Evolutionary conservation across 2,113 vertebrate species (phyloP).

Genomic region (Cololabis saira): DNA sequence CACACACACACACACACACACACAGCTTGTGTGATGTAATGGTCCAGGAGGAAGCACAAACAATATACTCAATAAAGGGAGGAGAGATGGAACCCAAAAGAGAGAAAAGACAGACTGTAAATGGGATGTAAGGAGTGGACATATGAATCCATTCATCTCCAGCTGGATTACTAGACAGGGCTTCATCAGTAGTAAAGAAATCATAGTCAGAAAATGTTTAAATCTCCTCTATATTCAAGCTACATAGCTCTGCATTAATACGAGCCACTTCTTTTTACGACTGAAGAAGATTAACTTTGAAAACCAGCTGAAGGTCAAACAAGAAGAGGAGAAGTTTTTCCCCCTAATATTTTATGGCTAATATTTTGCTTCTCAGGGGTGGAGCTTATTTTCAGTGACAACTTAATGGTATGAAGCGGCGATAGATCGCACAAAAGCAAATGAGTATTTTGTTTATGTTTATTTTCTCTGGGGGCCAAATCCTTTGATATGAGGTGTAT

Average conservation of each 20-base stretch:
- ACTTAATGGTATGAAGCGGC: conserved; percentile 62
- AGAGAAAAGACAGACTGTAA: conserved; percentile 28
- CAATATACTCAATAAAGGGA: conserved; percentile 43
- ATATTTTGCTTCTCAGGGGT: conserved; percentile 33
- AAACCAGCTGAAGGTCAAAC: conserved; percentile 71
- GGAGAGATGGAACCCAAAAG: background rate
- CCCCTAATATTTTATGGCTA: conserved; percentile 48
- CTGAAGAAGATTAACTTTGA: conserved; percentile 69
- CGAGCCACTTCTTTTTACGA: conserved; percentile 75
- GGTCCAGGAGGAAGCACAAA: conserved; percentile 47
- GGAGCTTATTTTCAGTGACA: conserved; percentile 59
- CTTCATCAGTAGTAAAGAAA: conserved; percentile 65
- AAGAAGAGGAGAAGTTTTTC: conserved; percentile 50
- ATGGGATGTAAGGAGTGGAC: conserved; percentile 58
- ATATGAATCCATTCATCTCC: conserved; percentile 72
- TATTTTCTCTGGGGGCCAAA: conserved; percentile 48
- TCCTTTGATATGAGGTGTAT: conserved; percentile 32
- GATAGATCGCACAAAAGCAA: conserved; percentile 59
- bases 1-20: conserved; percentile 13
- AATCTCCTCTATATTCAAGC: conserved; percentile 66
- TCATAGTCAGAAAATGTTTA: conserved; percentile 57
- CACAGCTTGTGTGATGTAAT: conserved; percentile 58
- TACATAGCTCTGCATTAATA: conserved; percentile 68
- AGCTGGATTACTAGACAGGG: conserved; percentile 48
- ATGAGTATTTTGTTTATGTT: conserved; percentile 68